A percentile compares a stretch with the other conserved stretches of the same genome.
Conservation (phyloP, 2,888 invertebrate species). For the Carpatolechia fugitivella region DNA sequence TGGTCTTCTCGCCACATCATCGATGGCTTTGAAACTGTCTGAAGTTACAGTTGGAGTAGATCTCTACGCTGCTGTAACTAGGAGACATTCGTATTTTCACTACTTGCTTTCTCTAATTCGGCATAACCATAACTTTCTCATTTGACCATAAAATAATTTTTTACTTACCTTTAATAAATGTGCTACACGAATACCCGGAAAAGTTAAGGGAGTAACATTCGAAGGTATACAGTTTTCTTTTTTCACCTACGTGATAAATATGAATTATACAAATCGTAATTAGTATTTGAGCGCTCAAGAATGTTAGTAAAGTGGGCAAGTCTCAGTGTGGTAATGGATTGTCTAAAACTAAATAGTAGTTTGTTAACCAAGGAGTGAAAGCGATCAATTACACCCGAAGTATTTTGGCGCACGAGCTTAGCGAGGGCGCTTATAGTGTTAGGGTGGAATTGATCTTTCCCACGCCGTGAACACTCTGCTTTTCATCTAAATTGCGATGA, state of each 20-base stretch:
- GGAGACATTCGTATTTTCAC: neutral
- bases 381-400: too few relatives aligned
- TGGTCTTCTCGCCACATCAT: neutral
- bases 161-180: neutral
- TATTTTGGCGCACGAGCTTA: too few relatives aligned
- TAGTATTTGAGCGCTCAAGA: neutral
- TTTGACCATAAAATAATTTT: neutral
- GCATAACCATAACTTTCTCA: neutral
- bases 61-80: neutral
- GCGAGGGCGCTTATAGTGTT: too few relatives aligned
- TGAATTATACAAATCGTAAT: neutral
- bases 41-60: neutral
- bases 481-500: too few relatives aligned
- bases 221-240: neutral
- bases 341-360: neutral
- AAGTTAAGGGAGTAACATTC: too few relatives aligned
- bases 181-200: neutral
- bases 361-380: too few relatives aligned
- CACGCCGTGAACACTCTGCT: too few relatives aligned
- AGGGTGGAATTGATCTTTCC: too few relatives aligned
- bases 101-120: slow-evolving; percentile 2
- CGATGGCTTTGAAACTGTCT: neutral
- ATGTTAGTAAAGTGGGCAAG: slow-evolving; percentile 16
- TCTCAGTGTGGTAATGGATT: neutral
- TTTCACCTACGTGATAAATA: neutral